A percentile compares a stretch with the other conserved stretches of the same genome.
Conservation (phyloP, 92 coral and sea anemone species). For the Epizoanthus rinbou region DNA sequence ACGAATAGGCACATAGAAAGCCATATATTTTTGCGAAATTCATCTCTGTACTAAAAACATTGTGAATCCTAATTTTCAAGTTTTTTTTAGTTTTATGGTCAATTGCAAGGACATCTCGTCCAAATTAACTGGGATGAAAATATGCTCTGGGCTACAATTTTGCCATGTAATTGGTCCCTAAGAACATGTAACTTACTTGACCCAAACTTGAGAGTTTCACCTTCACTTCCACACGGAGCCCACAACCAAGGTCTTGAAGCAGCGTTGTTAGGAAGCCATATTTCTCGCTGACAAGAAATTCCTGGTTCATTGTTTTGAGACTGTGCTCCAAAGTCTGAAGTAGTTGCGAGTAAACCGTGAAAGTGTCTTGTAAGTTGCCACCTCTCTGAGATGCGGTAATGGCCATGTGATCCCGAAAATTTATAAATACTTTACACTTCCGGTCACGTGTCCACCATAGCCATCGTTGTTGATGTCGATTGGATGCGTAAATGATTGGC, state of each 20-base stretch:
- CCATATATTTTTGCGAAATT: no score
- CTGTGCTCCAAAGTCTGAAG: conserved; percentile 23
- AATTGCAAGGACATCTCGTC: no score
- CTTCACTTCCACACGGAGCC: conserved; percentile 32
- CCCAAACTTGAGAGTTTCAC: conserved; percentile 7
- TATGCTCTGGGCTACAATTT: no score
- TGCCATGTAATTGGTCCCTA: no score
- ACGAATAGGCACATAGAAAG: no score
- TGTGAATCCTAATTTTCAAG: no score
- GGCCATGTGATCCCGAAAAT: conserved; percentile 33
- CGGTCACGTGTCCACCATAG: conserved; percentile 40
- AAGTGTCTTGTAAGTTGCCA: conserved; percentile 14
- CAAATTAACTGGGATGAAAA: no score
- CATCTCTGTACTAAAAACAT: no score
- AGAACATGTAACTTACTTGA: background rate
- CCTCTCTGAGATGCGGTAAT: conserved; percentile 17
- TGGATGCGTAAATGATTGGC: background rate
- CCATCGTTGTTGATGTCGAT: conserved; percentile 7
- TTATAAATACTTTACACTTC: conserved; percentile 29
- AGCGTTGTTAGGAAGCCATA: conserved; percentile 19
- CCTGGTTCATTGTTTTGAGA: background rate
- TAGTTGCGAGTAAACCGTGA: background rate
- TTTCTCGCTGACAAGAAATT: conserved; percentile 21
- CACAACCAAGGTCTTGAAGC: conserved; percentile 6
- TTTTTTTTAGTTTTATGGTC: no score